A percentile compares a stretch with the other conserved stretches of the same genome.
phyloP scores from a whole-genome alignment of 2,113 vertebrate genomes.

The Pomatorhinus ruficollis region DNA sequence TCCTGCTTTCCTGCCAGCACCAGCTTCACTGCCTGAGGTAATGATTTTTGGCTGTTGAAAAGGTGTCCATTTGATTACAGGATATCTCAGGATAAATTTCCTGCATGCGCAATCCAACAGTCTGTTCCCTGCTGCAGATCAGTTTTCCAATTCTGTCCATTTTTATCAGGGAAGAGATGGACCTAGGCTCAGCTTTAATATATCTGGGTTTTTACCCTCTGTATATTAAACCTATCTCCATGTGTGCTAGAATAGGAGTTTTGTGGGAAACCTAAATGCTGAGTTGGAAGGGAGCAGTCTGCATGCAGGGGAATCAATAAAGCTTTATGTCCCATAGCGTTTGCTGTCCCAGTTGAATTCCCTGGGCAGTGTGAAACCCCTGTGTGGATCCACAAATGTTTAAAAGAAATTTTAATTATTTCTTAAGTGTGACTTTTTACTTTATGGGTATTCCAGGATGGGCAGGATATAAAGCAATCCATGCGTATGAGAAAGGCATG shows the following conservation, averaged over 20 bases:
- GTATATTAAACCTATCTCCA: not conserved
- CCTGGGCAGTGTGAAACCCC: not conserved
- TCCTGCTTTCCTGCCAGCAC: not conserved
- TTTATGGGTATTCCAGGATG: not conserved
- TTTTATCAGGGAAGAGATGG: not conserved
- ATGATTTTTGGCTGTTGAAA: not conserved
- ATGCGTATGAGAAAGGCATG: not conserved
- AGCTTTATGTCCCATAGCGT: not conserved
- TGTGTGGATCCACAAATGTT: not conserved
- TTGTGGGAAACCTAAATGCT: not conserved
- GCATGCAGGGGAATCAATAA: not conserved
- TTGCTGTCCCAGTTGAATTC: not conserved
- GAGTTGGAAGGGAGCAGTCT: not conserved
- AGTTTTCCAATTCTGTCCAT: not conserved
- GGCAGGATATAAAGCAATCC: not conserved
- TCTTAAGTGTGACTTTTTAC: not conserved
- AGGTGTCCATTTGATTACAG: constrained; percentile 26
- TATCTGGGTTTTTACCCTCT: not conserved
- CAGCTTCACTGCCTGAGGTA: not conserved
- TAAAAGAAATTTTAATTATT: not conserved
- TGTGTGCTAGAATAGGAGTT: not conserved
- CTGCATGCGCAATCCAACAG: not conserved
- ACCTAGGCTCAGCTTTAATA: not conserved
- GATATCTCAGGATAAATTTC: not conserved
- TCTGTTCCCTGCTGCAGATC: not conserved